phyloP scores from a whole-genome alignment of 1,140 invertebrate species.

The Hylyphantes graminicola region DNA sequence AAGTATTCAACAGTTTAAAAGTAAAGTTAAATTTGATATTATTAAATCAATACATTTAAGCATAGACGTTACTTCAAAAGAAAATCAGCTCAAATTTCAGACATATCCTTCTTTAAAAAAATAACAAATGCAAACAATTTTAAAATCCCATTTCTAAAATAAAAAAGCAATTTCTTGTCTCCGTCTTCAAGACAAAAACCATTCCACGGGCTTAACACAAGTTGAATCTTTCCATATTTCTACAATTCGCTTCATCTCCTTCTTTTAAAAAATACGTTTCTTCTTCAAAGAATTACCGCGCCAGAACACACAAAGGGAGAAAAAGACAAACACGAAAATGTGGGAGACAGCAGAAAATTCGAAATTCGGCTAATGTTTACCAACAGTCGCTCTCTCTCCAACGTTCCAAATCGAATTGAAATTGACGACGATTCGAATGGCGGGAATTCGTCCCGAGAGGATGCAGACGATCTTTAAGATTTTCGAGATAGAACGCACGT shows the following conservation, averaged over 20 bases:
- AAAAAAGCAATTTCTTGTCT: constrained; percentile 47
- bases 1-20: no score
- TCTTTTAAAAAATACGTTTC: constrained; percentile 30
- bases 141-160: constrained; percentile 22
- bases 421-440: constrained; percentile 44
- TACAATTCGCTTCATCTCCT: constrained; percentile 34
- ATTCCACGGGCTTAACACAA: constrained; percentile 28
- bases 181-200: constrained; percentile 20
- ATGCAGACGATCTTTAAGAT: constrained; percentile 34
- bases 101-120: no score
- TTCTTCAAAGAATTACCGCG: constrained; percentile 24
- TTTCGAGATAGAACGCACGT: background rate
- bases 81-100: no score
- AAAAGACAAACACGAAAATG: constrained; percentile 34
- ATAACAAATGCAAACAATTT: background rate
- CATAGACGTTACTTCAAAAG: no score
- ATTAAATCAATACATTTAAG: no score
- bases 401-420: constrained; percentile 44
- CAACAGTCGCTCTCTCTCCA: constrained; percentile 35
- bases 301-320: constrained; percentile 23
- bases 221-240: constrained; percentile 27
- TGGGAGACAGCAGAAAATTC: constrained; percentile 40
- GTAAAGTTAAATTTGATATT: no score
- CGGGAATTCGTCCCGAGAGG: constrained; percentile 22
- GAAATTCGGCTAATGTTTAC: constrained; percentile 47